These are phyloP conservation scores for Heterochromis multidens DNA, from an alignment of 2,113 vertebrate genomes.

Conservation along the genomic window DNA sequence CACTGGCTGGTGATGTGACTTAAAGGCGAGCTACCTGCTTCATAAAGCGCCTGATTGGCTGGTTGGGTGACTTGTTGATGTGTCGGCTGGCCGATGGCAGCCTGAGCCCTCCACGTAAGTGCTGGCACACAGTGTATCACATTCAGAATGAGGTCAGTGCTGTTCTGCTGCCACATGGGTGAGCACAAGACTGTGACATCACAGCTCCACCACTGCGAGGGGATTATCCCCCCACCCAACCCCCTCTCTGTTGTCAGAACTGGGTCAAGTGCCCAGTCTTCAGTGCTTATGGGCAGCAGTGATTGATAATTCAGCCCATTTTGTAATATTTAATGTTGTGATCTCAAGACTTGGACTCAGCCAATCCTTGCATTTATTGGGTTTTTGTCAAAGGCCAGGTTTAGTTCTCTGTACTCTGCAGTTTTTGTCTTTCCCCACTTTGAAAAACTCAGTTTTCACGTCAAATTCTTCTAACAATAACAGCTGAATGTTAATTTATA, in stretches of 20 bases:
- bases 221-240: neutral
- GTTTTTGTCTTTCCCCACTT: no score
- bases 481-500: no score
- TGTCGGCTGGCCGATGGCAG: neutral
- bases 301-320: neutral
- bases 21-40: neutral
- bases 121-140: neutral
- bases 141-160: conserved; percentile 37
- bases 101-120: neutral
- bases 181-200: conserved; percentile 44
- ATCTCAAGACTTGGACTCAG: neutral
- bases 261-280: neutral
- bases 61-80: neutral
- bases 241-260: neutral
- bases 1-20: neutral
- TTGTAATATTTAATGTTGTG: neutral
- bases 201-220: neutral
- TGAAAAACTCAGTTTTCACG: no score
- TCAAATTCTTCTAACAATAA: no score
- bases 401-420: no score
- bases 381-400: neutral
- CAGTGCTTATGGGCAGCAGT: neutral
- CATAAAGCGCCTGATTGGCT: neutral
- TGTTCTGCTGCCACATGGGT: neutral
- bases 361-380: neutral